Base-by-base conservation (phyloP, 2,797 vertebrate genomes). In the Hylomyscus alleni region DNA sequence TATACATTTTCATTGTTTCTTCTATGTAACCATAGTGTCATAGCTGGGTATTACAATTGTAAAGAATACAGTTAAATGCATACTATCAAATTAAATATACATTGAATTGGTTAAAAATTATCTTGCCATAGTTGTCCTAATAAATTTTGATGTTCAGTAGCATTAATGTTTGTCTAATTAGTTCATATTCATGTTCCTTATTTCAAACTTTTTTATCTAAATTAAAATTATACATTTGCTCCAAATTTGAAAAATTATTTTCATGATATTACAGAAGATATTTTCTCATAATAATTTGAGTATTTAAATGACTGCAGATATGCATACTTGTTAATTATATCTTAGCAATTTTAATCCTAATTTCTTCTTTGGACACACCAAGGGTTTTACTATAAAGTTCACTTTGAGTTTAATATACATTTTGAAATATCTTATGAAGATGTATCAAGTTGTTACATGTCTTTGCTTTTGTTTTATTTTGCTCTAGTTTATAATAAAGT, bases 181-280 rank as follows among this genome's bases (percentile, higher is more conserved):
- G 2, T 69, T 90, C 78, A 40, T 75, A 47, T 69, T 75, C 81
- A 19, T 85, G 5, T 84, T 13, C 26, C n/a, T 92, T 37, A 77
- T 76, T 90, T 93, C 34, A n/a, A 75, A 13, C 26, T 75, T 34
- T 40, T 26, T 24, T 40, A 19, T 40, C 15, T 83, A 26, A 40
- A 90, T 81, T 76, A 24, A 81, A 81, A 92, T 60, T 81, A 8
- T 31, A 58, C 31, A 37, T 69, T 95, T 85, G 2, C 10, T 73
- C 13, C 90, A 84, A n/a, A 73, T 94, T 95, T 94, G 26, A 85
- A 87, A 72, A 85, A 13, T 8, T 54, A 47, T 34, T 77, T 19
- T 3, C 3, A 34, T 81, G 44, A 37, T 90, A 3, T 73, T 47
- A 72, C 22, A 56, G 69, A 67, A 65, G 47, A 34, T 34, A 84